A percentile compares a stretch with the other conserved stretches of the same genome.
Evolutionary conservation across 2,113 vertebrate genomes (phyloP).

Genomic region (Cyprinus carpio): DNA sequence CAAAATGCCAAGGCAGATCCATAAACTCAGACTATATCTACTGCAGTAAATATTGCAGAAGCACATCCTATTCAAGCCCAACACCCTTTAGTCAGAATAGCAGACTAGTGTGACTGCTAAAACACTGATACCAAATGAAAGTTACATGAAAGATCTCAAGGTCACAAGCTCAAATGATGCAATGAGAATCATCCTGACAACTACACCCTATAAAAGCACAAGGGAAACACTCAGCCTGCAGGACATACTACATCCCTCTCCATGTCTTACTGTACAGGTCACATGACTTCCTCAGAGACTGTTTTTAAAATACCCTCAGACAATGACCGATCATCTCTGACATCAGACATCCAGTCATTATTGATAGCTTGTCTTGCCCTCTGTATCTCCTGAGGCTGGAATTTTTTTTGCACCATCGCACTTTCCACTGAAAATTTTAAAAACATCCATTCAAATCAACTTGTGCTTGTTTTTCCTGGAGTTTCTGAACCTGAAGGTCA

Average conservation of each 20-base stretch:
- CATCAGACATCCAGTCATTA: conserved; percentile 17
- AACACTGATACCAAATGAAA: not conserved
- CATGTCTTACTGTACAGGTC: conserved; percentile 20
- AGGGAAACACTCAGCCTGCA: not conserved
- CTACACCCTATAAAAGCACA: not conserved
- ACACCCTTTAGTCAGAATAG: not conserved
- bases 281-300: conserved; percentile 22
- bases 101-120: not conserved
- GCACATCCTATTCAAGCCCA: not conserved
- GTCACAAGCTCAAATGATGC: conserved; percentile 18
- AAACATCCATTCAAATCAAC: not conserved
- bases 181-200: not conserved
- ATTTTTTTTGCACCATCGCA: not conserved
- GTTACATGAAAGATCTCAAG: conserved; percentile 12
- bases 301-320: conserved; percentile 5
- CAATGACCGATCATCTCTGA: conserved; percentile 10
- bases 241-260: not conserved
- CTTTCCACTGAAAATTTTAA: not conserved
- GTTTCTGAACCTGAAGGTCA: conserved; percentile 37
- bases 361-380: not conserved
- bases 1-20: too few relatives aligned
- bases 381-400: not conserved
- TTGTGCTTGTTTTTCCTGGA: conserved; percentile 9
- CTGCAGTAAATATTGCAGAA: not conserved
- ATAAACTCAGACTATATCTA: too few relatives aligned